These are phyloP conservation scores for Cynoglossus semilaevis DNA, from an alignment of 2,113 vertebrate species.

Conservation along the genomic window DNA sequence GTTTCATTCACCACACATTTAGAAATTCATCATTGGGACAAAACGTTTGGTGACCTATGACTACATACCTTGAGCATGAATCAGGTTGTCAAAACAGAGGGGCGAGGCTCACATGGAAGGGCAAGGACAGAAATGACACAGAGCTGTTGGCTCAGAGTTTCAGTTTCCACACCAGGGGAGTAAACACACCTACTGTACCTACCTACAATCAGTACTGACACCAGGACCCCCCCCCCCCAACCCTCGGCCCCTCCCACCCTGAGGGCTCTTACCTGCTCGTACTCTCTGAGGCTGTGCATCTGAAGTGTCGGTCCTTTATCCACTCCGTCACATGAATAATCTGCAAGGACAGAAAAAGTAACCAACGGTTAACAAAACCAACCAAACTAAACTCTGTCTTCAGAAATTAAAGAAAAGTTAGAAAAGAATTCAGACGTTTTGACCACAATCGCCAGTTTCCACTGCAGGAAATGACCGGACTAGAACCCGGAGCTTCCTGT, in stretches of 20 bases:
- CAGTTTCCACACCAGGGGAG: conserved; percentile 34
- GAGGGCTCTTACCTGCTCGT: conserved; percentile 85
- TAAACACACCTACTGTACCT: conserved; percentile 42
- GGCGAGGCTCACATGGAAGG: too few species aligned
- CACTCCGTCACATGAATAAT: conserved; percentile 70
- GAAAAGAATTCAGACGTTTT: not conserved
- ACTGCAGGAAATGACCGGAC: not conserved
- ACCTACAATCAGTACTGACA: too few species aligned
- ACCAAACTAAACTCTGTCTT: too few species aligned
- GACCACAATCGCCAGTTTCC: not conserved
- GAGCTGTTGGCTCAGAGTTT: conserved; percentile 7
- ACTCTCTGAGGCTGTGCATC: conserved; percentile 85
- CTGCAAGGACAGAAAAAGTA: conserved; percentile 58
- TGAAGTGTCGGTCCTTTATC: conserved; percentile 74
- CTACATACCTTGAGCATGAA: too few species aligned
- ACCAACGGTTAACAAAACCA: not conserved
- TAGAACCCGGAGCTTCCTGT: not conserved
- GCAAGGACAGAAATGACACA: not conserved
- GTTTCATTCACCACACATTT: too few species aligned
- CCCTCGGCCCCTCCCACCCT: too few species aligned
- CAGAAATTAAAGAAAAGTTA: not conserved
- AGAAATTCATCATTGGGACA: too few species aligned
- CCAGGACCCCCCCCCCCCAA: too few species aligned
- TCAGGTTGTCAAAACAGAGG: too few species aligned
- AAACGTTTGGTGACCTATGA: too few species aligned